Conservation (phyloP, 2,113 vertebrate species). For the Calyptommatus sinebrachiatus region DNA sequence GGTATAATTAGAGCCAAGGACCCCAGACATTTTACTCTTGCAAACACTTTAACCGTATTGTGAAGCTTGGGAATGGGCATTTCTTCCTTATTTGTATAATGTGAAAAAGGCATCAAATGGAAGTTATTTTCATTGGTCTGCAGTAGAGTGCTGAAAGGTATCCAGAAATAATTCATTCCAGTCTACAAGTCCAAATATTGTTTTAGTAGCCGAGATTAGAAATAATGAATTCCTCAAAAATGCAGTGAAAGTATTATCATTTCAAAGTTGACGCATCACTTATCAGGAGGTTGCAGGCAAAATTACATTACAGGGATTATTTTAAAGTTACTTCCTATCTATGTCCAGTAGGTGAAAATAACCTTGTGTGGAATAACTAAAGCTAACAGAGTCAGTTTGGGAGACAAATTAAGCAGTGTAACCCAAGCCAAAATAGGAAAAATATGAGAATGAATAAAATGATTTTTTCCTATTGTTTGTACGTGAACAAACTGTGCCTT, state of each 20-base stretch:
- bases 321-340: constrained; percentile 11
- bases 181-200: not conserved
- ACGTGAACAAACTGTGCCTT: constrained; percentile 2
- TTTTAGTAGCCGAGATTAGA: constrained; percentile 10
- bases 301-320: constrained; percentile 1
- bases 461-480: not conserved
- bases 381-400: not conserved
- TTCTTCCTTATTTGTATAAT: too few species aligned
- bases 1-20: too few species aligned
- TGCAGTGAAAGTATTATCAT: not conserved
- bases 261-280: constrained; percentile 16
- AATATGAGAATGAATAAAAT: not conserved
- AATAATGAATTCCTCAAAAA: not conserved
- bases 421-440: not conserved
- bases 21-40: too few species aligned
- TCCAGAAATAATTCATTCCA: not conserved
- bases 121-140: not conserved
- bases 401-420: constrained; percentile 13
- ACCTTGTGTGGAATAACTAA: not conserved
- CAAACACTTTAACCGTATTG: too few species aligned
- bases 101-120: not conserved
- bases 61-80: too few species aligned
- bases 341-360: constrained; percentile 1
- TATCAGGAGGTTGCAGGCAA: constrained; percentile 5
- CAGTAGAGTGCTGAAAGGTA: not conserved